Evolutionary conservation across 2,888 invertebrate genomes (phyloP).

Genomic region (Caenorhabditis sp.): DNA sequence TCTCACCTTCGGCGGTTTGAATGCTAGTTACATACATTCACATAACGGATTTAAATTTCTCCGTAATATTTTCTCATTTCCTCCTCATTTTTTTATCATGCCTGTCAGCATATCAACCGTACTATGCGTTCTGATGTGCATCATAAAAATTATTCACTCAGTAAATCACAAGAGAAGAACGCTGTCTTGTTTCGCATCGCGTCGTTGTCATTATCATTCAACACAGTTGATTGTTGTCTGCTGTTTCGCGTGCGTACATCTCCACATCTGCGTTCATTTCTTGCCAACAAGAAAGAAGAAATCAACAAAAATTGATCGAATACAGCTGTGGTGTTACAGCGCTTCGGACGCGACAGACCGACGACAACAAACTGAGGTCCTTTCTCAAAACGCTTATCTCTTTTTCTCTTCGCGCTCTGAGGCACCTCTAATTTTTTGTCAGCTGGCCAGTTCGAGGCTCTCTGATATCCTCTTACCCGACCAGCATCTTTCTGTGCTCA

Average conservation of each 20-base stretch:
- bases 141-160: slow-evolving; percentile 21
- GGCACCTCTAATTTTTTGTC: slow-evolving; percentile 66
- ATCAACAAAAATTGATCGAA: slow-evolving; percentile 65
- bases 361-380: slow-evolving; percentile 39
- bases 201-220: slow-evolving; percentile 43
- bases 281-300: background rate
- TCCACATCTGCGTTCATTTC: slow-evolving; percentile 54
- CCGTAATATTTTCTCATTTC: background rate
- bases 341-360: slow-evolving; percentile 11
- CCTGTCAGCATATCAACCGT: slow-evolving; percentile 15
- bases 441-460: slow-evolving; percentile 52
- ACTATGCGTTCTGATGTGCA: slow-evolving; percentile 8
- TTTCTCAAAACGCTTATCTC: slow-evolving; percentile 13
- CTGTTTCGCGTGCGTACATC: slow-evolving; percentile 8
- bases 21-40: background rate
- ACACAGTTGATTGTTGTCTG: background rate
- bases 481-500: slow-evolving; percentile 25
- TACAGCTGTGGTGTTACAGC: slow-evolving; percentile 65
- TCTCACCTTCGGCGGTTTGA: slow-evolving; percentile 7
- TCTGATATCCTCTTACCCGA: slow-evolving; percentile 54
- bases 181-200: background rate
- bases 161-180: slow-evolving; percentile 37
- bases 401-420: background rate
- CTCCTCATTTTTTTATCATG: slow-evolving; percentile 20
- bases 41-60: background rate